Percentiles rank a stretch among this genome's conserved stretches.
phyloP scores from a whole-genome alignment of 53 echinoderm and acorn worm genomes.

The Actinopyga echinites region DNA sequence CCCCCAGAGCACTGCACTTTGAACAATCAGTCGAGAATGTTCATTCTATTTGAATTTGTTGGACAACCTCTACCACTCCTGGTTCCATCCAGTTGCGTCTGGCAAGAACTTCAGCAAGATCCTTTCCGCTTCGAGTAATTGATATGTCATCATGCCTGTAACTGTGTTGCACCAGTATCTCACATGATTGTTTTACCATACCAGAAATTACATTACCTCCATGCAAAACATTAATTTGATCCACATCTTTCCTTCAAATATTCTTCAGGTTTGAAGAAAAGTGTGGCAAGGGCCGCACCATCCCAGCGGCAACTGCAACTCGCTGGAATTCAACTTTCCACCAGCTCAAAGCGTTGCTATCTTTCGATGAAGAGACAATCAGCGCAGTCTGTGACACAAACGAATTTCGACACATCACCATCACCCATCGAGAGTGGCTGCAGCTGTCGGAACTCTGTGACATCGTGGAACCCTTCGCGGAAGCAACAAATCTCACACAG shows the following conservation, averaged over 20 bases:
- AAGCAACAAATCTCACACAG: conserved; percentile 44
- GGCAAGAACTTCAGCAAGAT: too few relatives aligned
- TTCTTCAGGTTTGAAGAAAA: conserved; percentile 15
- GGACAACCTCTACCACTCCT: too few relatives aligned
- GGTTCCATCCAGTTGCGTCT: too few relatives aligned
- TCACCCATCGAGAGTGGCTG: not conserved
- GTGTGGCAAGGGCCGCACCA: conserved; percentile 9
- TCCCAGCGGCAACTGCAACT: conserved; percentile 27
- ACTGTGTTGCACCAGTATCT: too few relatives aligned
- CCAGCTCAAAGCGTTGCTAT: conserved; percentile 20
- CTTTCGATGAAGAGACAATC: not conserved
- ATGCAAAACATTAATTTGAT: not conserved
- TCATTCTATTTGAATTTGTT: too few relatives aligned
- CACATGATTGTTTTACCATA: too few relatives aligned
- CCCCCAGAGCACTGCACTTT: too few relatives aligned
- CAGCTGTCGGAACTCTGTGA: conserved; percentile 41
- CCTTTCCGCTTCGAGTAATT: too few relatives aligned
- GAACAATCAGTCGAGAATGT: too few relatives aligned
- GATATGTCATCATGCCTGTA: too few relatives aligned
- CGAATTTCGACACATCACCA: not conserved
- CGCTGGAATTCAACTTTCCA: conserved; percentile 40
- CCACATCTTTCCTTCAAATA: not conserved
- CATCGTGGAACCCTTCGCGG: conserved; percentile 26
- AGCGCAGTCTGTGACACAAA: not conserved
- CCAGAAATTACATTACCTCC: too few relatives aligned